Evolutionary conservation across 2,797 vertebrate genomes (phyloP).

Genomic region (Paguma larvata): DNA sequence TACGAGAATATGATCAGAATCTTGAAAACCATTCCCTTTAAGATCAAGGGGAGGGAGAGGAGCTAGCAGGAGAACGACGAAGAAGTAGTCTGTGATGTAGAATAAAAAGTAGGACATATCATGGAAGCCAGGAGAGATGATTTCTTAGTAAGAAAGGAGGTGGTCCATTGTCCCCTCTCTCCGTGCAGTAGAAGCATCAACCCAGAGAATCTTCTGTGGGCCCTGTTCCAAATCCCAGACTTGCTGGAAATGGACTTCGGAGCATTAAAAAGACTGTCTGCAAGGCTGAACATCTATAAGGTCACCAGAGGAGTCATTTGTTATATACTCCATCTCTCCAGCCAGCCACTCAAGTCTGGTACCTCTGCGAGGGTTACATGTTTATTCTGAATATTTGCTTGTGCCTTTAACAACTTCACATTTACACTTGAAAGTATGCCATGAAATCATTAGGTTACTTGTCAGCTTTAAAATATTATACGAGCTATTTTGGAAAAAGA

Average conservation of each 20-base stretch:
- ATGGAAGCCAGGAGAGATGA: neutral
- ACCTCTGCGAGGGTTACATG: neutral
- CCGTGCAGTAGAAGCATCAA: neutral
- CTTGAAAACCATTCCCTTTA: neutral
- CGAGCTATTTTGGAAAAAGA: neutral
- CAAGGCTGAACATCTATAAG: neutral
- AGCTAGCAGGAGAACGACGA: neutral
- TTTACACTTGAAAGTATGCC: constrained; percentile 37
- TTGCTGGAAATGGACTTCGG: neutral
- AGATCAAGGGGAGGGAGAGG: neutral
- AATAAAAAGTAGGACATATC: neutral
- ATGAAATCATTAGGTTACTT: constrained; percentile 57
- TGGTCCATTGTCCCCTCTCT: neutral
- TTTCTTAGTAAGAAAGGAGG: neutral
- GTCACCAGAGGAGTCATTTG: neutral
- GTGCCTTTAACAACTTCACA: constrained; percentile 51
- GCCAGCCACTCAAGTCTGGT: neutral
- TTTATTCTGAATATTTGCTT: constrained; percentile 22
- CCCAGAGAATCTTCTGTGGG: neutral
- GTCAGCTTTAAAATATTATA: constrained; percentile 73
- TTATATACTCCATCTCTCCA: neutral
- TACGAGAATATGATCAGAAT: neutral
- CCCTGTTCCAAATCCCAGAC: neutral
- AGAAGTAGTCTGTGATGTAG: neutral
- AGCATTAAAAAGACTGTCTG: neutral